These are phyloP conservation scores for Cottus gobio DNA, from an alignment of 2,113 vertebrate genomes.

Conservation along the genomic window DNA sequence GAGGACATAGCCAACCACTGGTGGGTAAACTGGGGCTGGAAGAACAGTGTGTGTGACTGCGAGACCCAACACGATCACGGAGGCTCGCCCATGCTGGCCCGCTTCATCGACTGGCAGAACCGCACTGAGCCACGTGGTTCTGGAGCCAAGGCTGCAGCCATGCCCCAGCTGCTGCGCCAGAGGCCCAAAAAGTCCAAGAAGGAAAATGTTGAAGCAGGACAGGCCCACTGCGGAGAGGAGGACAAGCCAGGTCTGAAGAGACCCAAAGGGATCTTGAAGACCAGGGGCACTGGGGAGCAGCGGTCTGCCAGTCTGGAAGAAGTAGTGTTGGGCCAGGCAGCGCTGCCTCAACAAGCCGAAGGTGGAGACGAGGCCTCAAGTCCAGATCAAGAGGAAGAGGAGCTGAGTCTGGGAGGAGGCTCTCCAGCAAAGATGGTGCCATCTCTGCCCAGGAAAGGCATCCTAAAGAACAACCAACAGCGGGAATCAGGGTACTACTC, in stretches of 20 bases:
- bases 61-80: conserved; percentile 87
- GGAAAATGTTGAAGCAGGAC: conserved; percentile 87
- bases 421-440: conserved; percentile 85
- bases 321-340: conserved; percentile 78
- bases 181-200: conserved; percentile 95
- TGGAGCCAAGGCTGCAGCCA: conserved; percentile 58
- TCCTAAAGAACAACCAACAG: conserved; percentile 94
- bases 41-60: conserved; percentile 96
- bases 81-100: conserved; percentile 91
- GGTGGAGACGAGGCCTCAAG: conserved; percentile 80
- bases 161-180: conserved; percentile 83
- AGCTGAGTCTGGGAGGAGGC: conserved; percentile 70
- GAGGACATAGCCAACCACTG: conserved; percentile 99
- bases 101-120: conserved; percentile 96
- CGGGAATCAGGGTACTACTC: conserved; percentile 98
- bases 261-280: conserved; percentile 97
- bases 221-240: conserved; percentile 78
- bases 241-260: conserved; percentile 91
- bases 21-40: conserved; percentile 99
- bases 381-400: conserved; percentile 78
- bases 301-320: conserved; percentile 88
- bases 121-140: conserved; percentile 80
- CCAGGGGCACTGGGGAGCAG: conserved; percentile 88
- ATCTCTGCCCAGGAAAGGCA: conserved; percentile 95
- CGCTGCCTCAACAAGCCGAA: conserved; percentile 55